phyloP scores from a whole-genome alignment of 2,888 invertebrate genomes.

The Pseudococcus jackbeardsleyi region DNA sequence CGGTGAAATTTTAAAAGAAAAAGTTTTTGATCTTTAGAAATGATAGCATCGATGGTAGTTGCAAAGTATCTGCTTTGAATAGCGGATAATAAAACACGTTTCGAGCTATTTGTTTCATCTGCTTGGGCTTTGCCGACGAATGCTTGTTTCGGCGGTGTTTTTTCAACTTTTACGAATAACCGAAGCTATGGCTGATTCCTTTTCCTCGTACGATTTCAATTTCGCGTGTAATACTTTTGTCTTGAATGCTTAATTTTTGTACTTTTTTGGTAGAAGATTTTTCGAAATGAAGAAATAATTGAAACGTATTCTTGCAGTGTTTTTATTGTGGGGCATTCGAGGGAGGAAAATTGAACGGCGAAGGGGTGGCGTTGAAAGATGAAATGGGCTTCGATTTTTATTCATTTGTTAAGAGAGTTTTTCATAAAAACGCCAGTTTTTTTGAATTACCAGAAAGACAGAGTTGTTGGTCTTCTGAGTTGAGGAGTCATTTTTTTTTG shows the following conservation, averaged over 20 bases:
- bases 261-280: not conserved
- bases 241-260: not conserved
- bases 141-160: not conserved
- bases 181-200: not conserved
- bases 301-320: too few species aligned
- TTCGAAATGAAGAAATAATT: too few species aligned
- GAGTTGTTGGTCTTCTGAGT: too few species aligned
- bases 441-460: too few species aligned
- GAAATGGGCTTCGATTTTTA: too few species aligned
- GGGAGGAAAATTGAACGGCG: too few species aligned
- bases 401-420: too few species aligned
- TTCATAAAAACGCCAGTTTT: too few species aligned
- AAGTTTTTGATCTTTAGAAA: conserved; percentile 48
- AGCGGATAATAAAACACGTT: conserved; percentile 49
- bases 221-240: not conserved
- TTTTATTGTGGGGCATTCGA: too few species aligned
- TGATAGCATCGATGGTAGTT: conserved; percentile 47
- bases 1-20: conserved; percentile 41
- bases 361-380: too few species aligned
- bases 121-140: not conserved
- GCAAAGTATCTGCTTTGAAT: conserved; percentile 55
- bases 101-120: conserved; percentile 5
- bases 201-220: not conserved
- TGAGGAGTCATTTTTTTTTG: too few species aligned
- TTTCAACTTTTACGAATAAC: conserved; percentile 11